Conservation (phyloP, 2,888 invertebrate genomes). For the Acanthosepion lycidas region DNA sequence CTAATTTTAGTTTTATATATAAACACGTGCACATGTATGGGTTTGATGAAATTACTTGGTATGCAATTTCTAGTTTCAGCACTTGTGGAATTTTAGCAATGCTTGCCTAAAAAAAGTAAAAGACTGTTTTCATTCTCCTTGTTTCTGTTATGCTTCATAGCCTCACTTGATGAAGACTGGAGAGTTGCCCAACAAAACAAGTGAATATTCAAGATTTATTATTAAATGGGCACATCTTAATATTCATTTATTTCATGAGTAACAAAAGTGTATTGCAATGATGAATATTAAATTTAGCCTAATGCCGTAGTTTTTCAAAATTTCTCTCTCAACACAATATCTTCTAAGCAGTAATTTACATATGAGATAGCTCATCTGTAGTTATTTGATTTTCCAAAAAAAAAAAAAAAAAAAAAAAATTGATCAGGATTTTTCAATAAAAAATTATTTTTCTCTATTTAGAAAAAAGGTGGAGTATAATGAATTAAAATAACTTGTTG, state of each 20-base stretch:
- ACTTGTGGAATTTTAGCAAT: not conserved
- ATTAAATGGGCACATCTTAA: not conserved
- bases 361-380: not conserved
- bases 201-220: not conserved
- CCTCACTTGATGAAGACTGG: not conserved
- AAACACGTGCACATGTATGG: not conserved
- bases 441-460: too few species aligned
- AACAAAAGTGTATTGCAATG: not conserved
- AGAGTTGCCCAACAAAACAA: slow-evolving; percentile 12
- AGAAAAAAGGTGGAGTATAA: too few species aligned
- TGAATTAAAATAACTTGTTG: too few species aligned
- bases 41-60: not conserved
- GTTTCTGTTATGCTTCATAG: not conserved
- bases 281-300: not conserved
- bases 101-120: not conserved
- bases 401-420: too few species aligned
- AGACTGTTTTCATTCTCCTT: not conserved
- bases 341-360: not conserved
- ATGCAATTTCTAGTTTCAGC: not conserved
- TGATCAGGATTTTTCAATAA: too few species aligned
- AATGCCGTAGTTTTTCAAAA: not conserved
- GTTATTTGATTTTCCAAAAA: not conserved
- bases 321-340: not conserved
- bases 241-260: not conserved
- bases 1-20: not conserved